Conservation (phyloP, 2,113 vertebrate species). For the Microcebus lehilahytsara region DNA sequence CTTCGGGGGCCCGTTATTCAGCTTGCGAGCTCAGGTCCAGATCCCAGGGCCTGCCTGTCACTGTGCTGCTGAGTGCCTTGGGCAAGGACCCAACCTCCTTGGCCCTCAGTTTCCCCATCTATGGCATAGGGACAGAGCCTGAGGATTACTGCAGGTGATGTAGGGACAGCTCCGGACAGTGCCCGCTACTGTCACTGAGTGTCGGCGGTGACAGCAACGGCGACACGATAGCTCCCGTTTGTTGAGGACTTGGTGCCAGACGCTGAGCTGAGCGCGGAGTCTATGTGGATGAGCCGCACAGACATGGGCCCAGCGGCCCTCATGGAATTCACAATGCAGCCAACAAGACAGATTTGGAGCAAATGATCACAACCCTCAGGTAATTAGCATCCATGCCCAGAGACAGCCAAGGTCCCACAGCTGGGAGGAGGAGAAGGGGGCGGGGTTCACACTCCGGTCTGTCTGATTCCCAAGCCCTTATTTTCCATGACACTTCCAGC, state of each 20-base stretch:
- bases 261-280: not conserved
- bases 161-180: not conserved
- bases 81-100: not conserved
- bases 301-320: not conserved
- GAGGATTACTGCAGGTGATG: rapidly evolving
- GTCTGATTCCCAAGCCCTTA: constrained; percentile 1
- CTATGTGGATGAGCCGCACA: not conserved
- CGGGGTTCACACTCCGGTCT: not conserved
- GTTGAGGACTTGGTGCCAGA: not conserved
- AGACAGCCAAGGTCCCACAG: not conserved
- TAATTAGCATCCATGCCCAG: not conserved
- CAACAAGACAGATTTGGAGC: not conserved
- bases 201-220: rapidly evolving
- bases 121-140: not conserved
- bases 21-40: not conserved
- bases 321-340: rapidly evolving
- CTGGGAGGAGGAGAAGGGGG: not conserved
- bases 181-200: rapidly evolving
- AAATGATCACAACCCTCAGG: not conserved
- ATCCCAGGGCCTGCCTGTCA: not conserved
- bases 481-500: not conserved
- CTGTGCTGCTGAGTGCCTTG: not conserved
- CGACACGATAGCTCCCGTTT: not conserved
- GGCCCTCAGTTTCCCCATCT: not conserved
- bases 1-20: not conserved